These are phyloP conservation scores for Nomia melanderi DNA, from an alignment of 1,140 invertebrate species.

Conservation along the genomic window DNA sequence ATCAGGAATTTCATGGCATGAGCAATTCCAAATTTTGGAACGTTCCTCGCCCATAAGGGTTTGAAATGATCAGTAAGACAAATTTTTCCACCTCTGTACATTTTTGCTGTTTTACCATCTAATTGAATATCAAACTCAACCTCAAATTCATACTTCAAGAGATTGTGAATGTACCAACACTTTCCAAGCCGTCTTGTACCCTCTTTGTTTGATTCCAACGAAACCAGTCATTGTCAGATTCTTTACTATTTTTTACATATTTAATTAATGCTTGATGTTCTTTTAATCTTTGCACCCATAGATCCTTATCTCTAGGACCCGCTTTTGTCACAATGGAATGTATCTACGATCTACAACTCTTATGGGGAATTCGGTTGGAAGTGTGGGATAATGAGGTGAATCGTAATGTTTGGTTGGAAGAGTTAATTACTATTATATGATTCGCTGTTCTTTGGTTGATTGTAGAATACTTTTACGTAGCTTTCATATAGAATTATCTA, in stretches of 20 bases:
- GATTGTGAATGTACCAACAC: conserved; percentile 98
- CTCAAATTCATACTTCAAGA: conserved; percentile 98
- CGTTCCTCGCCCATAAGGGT: conserved; percentile 99
- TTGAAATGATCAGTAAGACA: conserved; percentile 99
- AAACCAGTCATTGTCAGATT: conserved; percentile 99
- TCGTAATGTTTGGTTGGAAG: too few species aligned
- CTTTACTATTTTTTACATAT: conserved; percentile 99
- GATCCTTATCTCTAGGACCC: conserved; percentile 96
- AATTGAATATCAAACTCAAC: conserved; percentile 99
- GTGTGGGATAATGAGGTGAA: too few species aligned
- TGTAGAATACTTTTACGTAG: too few species aligned
- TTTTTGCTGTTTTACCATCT: conserved; percentile 99
- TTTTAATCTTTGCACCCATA: conserved; percentile 97
- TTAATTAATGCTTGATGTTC: conserved; percentile 98
- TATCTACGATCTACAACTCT: too few species aligned
- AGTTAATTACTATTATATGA: too few species aligned
- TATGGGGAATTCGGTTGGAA: too few species aligned
- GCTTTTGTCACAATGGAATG: conserved; percentile 97
- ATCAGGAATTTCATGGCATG: conserved; percentile 99
- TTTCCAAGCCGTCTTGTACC: conserved; percentile 99
- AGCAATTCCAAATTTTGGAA: conserved; percentile 98
- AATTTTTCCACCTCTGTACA: conserved; percentile 99
- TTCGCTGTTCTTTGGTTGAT: too few species aligned
- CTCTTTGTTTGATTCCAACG: conserved; percentile 98
- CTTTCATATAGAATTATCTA: too few species aligned